Evolutionary conservation across 2,888 invertebrate genomes (phyloP), one percentile per base, ranked within the genome.

Genomic region (Cosmia trapezina): DNA sequence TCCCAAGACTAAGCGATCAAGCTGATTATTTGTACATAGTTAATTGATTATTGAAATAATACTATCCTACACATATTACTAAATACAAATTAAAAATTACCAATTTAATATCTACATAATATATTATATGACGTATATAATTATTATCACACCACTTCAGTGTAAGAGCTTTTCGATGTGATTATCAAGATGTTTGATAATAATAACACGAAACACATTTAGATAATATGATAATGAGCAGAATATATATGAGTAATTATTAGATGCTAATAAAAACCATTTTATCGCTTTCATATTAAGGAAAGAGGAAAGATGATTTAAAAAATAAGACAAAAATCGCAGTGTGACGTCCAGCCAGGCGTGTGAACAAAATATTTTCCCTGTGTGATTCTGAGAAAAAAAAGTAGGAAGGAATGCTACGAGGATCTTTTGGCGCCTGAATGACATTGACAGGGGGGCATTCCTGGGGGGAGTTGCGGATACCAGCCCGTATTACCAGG

Each of bases 151-250:
- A 78, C 73, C 81, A 87, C 83, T 83, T 75, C 41, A 81, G 62
- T 53, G 70, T 78, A 77, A 90, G 83, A 84, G 88, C 76, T 80
- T 86, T 87, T 81, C 72, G 63, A 67, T 85, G 78, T 86, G 78
- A 69, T 71, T 19, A 66, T 62, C 51, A 61, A 12, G 57, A 57
- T 54, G 67, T 59, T 49, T 77, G 84, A 86, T 77, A 83, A 73
- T 19, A 79, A 80, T 76, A 80, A 85, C 79, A 78, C 67, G 70
- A 60, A 78, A 72, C 63, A 56, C 83, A 86, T 82, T 87, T 76
- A 83, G 80, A 86, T 83, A 81, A 86, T 83, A 81, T 17, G 45
- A 53, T 12, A 59, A 45, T 45, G 28, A 37, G 33, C 59, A 43
- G 11, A 53, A 1, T 41, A 37, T 4, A 45, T 65, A 54, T 65